Conservation (phyloP, 2,888 invertebrate genomes). For the Chloroclystis v-ata region DNA sequence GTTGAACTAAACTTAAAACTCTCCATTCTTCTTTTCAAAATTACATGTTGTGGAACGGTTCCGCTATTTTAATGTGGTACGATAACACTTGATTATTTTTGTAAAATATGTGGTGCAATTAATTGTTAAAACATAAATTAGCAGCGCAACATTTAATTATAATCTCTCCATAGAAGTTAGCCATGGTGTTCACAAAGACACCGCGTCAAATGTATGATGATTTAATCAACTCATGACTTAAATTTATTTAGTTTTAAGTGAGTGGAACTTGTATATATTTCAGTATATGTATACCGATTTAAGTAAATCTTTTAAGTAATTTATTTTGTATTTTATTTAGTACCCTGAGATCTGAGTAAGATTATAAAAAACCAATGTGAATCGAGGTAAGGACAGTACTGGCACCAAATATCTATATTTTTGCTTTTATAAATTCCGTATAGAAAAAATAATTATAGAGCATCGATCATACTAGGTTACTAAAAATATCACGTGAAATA, state of each 20-base stretch:
- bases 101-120: constrained; percentile 57
- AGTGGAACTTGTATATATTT: constrained; percentile 76
- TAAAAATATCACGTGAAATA: constrained; percentile 28
- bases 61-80: constrained; percentile 24
- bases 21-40: constrained; percentile 11
- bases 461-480: constrained; percentile 18
- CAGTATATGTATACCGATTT: constrained; percentile 65
- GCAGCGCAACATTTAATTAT: constrained; percentile 44
- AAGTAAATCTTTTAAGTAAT: constrained; percentile 76
- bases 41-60: constrained; percentile 28
- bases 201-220: constrained; percentile 67
- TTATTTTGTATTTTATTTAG: constrained; percentile 69
- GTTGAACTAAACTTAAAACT: constrained; percentile 22
- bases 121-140: constrained; percentile 47
- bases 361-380: constrained; percentile 15
- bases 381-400: constrained; percentile 24
- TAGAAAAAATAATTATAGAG: constrained; percentile 5
- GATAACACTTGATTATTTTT: constrained; percentile 32
- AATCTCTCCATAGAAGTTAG: constrained; percentile 54
- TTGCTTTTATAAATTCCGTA: background rate
- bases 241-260: constrained; percentile 68
- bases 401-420: constrained; percentile 21
- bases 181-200: constrained; percentile 55
- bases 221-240: constrained; percentile 75
- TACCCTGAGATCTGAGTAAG: constrained; percentile 73